Evolutionary conservation across 2,113 vertebrate species (phyloP), one percentile per base, ranked within the genome.

Genomic region (Emydocephalus ijimae): DNA sequence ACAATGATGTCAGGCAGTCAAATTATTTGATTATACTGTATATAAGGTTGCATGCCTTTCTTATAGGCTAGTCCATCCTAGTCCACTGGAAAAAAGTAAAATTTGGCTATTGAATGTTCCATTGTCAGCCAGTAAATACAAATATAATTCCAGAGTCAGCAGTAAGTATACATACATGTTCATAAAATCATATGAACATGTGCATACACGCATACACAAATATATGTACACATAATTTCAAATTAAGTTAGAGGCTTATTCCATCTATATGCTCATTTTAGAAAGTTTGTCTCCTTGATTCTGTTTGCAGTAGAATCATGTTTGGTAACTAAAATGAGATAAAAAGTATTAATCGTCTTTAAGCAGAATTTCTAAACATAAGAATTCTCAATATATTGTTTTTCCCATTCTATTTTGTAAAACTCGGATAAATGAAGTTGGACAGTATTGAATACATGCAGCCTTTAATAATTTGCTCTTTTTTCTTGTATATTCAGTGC

Each of bases 401-500:
- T 87, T 64, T 94, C 86, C 92, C 91, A 18, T 95, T 91, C 45
- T 59, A 64, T 88, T 56, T 74, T 94, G 55, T 93, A 85, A 92
- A 43, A 3, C 93, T 89, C 94, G 94, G 94, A 91, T 93, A 94
- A 92, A 93, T 24, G 21, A 56, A 95, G 87, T 93, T 92, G n/a
- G 0, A 59, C 9, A 93, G 92, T 94, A 85, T 87, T 93, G 56
- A 89, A 91, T 95, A 45, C 92, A 50, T 96, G 91, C 95, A 95
- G 52, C 95, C 95, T 94, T 96, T 96, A 50, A 48, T 97, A 93
- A 96, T 97, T 94, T 98, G 95, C 97, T 97, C 98, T 98, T 94
- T 98, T 98, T 97, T 98, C 98, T 94, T 97, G 93, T 97, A 90
- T 98, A 97, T 98, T 98, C 97, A 99, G 98, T 96, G 96, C 97